Percentiles rank a stretch among this genome's conserved stretches.
phyloP scores from a whole-genome alignment of 2,113 vertebrate species.

The Tachysurus fulvidraco region DNA sequence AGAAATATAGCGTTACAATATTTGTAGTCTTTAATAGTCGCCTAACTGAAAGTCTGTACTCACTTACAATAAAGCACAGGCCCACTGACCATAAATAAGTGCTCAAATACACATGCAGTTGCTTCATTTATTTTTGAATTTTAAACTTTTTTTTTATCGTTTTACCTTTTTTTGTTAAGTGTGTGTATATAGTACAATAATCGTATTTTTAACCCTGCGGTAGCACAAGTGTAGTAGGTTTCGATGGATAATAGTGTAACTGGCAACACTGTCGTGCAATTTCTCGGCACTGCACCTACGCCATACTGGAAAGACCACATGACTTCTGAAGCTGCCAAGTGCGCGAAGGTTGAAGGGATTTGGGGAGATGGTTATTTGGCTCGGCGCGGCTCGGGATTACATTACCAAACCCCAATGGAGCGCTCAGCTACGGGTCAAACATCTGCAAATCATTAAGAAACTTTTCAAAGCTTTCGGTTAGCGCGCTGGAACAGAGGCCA shows the following conservation, averaged over 20 bases:
- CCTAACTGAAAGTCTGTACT: neutral
- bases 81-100: neutral
- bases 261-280: neutral
- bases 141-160: neutral
- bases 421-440: constrained; percentile 62
- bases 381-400: constrained; percentile 57
- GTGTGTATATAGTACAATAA: neutral
- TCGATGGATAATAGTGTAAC: too few relatives aligned
- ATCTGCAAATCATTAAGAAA: constrained; percentile 68
- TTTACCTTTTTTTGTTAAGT: neutral
- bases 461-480: constrained; percentile 58
- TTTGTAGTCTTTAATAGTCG: neutral
- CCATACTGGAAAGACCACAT: neutral
- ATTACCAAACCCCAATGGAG: constrained; percentile 61
- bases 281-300: neutral
- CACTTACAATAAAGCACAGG: neutral
- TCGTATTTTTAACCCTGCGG: neutral
- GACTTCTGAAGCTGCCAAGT: constrained; percentile 4
- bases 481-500: neutral
- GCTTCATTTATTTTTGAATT: neutral
- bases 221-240: neutral
- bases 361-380: constrained; percentile 49
- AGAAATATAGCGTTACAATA: neutral
- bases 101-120: too few relatives aligned
- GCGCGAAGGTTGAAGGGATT: constrained; percentile 29